phyloP scores from a whole-genome alignment of 2,888 invertebrate genomes.

The Hypsopygia costalis region DNA sequence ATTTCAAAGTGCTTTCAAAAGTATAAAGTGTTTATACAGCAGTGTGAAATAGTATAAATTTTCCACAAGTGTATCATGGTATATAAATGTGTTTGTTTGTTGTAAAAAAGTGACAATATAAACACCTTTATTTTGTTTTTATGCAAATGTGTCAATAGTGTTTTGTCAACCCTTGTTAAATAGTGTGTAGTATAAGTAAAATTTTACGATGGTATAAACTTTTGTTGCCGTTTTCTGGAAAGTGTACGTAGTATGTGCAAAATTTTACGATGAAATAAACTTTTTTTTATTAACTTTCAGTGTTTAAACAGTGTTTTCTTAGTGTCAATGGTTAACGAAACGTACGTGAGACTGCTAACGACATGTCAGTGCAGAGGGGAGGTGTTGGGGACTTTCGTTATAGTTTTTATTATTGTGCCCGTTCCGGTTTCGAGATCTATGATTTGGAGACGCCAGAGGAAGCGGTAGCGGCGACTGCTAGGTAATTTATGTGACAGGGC shows the following conservation, averaged over 20 bases:
- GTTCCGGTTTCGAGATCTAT: constrained; percentile 67
- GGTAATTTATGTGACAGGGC: not conserved
- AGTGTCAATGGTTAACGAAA: constrained; percentile 51
- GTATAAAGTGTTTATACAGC: too few relatives aligned
- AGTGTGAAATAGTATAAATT: too few relatives aligned
- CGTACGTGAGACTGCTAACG: constrained; percentile 20
- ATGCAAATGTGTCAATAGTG: not conserved
- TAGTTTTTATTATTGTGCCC: constrained; percentile 60
- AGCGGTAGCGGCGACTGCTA: constrained; percentile 31
- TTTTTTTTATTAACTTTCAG: too few relatives aligned
- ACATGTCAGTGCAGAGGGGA: constrained; percentile 57
- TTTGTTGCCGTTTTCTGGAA: too few relatives aligned
- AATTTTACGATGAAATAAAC: not conserved
- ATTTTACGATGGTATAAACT: too few relatives aligned
- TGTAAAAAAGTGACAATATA: too few relatives aligned
- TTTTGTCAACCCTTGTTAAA: too few relatives aligned
- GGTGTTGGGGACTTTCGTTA: constrained; percentile 59
- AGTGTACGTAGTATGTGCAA: not conserved
- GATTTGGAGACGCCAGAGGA: constrained; percentile 56
- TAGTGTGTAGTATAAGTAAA: too few relatives aligned
- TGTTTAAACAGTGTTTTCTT: not conserved
- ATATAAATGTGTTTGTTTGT: too few relatives aligned
- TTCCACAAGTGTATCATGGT: too few relatives aligned
- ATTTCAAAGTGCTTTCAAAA: too few relatives aligned
- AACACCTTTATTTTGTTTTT: too few relatives aligned